Percentiles rank a stretch among this genome's conserved stretches.
Conservation (phyloP, 2,888 invertebrate genomes). For the Drosophila mimica region DNA sequence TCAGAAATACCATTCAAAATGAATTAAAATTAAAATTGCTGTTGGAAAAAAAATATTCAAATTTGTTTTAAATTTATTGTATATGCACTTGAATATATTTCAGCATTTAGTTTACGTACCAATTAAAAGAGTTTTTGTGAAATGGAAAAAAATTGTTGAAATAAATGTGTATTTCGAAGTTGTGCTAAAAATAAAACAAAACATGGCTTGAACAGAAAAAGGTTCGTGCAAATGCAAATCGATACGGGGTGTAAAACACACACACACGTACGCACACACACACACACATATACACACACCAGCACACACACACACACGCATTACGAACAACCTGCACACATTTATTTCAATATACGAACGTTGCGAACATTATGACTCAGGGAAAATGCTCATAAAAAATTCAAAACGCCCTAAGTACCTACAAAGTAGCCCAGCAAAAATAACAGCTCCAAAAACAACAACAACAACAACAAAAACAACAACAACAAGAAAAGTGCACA, state of each 20-base stretch:
- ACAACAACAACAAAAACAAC: conserved; percentile 3
- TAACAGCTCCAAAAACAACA: conserved; percentile 18
- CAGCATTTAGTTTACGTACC: neutral
- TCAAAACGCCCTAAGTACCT: conserved; percentile 76
- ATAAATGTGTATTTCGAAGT: neutral
- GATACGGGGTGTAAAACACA: conserved; percentile 2
- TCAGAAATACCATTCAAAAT: neutral
- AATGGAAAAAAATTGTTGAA: neutral
- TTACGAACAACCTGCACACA: conserved; percentile 43
- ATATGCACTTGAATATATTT: neutral
- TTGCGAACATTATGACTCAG: conserved; percentile 62
- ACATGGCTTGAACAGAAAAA: neutral
- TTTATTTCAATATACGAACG: conserved; percentile 73
- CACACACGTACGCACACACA: neutral
- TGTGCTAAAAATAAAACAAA: neutral
- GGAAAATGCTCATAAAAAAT: conserved; percentile 74
- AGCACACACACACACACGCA: conserved; percentile 13
- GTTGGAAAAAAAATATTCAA: neutral
- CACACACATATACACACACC: neutral
- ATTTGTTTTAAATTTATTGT: neutral
- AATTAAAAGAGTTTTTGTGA: neutral
- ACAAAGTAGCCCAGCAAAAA: conserved; percentile 63
- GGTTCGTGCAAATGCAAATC: conserved; percentile 14
- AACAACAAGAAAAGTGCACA: conserved; percentile 51
- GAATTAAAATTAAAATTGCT: rapidly evolving